Evolutionary conservation across 1,140 invertebrate genomes (phyloP), one percentile per base, ranked within the genome.

Genomic region (Ceratina japonica): DNA sequence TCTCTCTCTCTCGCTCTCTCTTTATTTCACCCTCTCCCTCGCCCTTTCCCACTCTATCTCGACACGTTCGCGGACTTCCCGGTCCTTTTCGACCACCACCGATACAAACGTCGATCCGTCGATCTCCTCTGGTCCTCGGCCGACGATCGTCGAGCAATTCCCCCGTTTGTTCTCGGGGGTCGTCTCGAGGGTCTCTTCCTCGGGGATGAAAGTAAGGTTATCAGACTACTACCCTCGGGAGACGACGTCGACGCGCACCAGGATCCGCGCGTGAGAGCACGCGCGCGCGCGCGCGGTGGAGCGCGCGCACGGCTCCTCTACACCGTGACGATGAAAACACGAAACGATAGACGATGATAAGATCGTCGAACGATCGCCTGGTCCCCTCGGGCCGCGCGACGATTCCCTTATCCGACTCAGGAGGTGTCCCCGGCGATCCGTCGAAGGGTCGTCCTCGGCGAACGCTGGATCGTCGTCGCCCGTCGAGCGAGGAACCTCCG

Each of bases 201-300:
- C 54, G 31, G 27, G 59, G 52, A n/a, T 49, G 64, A 84, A 63
- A 81, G 52, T 79, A 58, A 85, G 82, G 79, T 85, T 85, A 84
- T 68, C 58, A 44, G 27, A 58, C 65, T 80, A 58, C 65, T 80
- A 81, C 54, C 66, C 69, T 56, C 61, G 70, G 64, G 31, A 51
- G 59, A 71, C 54, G 59, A 71, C 54, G 77, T 22, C 58, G 79
- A 12, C 75, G 77, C 64, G 66, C 68, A 84, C 64, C 65, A 80
- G 22, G 69, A 84, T 75, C 61, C 64, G 73, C 82, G 74, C 68
- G 79, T 62, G 51, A 22, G 58, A 73, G 49, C 24, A 78, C 75
- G 68, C 52, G 63, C 74, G 44, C 66, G 65, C 72, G 75, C 74
- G 64, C 63, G 49, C 52, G 22, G 31, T 15, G 12, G 58, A 64